Percentiles rank a stretch among this genome's conserved stretches.
These are phyloP conservation scores for Synergus laeviventris DNA, from an alignment of 2,888 invertebrate species.

Conservation along the genomic window DNA sequence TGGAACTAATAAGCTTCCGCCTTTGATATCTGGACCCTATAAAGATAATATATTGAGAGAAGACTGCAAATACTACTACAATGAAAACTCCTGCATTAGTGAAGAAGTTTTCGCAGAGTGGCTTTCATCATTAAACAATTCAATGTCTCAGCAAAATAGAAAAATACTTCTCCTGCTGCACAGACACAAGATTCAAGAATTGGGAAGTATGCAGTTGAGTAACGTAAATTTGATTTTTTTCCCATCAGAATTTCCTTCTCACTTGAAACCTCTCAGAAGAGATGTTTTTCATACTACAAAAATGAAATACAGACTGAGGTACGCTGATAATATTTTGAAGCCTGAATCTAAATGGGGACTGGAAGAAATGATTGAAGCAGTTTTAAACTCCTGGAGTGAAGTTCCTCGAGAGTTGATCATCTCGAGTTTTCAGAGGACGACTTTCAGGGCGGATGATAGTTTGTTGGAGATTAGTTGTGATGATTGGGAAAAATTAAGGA, in stretches of 20 bases:
- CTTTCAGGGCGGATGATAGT: conserved; percentile 63
- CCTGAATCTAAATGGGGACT: conserved; percentile 55
- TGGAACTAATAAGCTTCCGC: conserved; percentile 64
- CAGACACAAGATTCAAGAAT: conserved; percentile 54
- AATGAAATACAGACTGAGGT: conserved; percentile 62
- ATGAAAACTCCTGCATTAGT: conserved; percentile 56
- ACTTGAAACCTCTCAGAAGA: conserved; percentile 60
- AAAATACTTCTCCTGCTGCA: conserved; percentile 61
- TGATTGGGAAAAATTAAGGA: conserved; percentile 57
- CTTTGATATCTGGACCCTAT: conserved; percentile 63
- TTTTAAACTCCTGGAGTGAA: conserved; percentile 61
- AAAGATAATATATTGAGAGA: conserved; percentile 40
- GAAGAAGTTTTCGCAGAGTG: conserved; percentile 61
- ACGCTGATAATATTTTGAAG: conserved; percentile 53
- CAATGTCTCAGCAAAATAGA: conserved; percentile 56
- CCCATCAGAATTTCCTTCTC: conserved; percentile 62
- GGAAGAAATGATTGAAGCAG: conserved; percentile 55
- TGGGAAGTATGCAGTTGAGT: conserved; percentile 54
- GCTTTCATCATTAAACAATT: conserved; percentile 58
- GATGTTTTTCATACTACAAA: conserved; percentile 65
- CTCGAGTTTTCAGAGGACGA: conserved; percentile 64
- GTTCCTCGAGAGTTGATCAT: conserved; percentile 63
- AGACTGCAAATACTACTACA: conserved; percentile 54
- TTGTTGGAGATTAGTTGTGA: conserved; percentile 58
- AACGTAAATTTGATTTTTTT: conserved; percentile 63